Base-by-base conservation (phyloP, 2,888 invertebrate species). In the Odontomyia ornata region DNA sequence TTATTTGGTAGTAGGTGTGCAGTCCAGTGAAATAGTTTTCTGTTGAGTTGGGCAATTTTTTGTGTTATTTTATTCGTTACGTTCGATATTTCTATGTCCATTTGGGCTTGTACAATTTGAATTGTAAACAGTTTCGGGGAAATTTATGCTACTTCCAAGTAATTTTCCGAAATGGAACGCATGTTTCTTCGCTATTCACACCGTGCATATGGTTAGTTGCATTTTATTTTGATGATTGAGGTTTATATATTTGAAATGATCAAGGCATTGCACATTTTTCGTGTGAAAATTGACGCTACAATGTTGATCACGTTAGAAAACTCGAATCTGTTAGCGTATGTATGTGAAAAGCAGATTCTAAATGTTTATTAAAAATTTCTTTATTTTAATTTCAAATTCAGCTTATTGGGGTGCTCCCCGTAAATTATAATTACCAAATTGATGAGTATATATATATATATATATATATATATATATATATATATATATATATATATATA, bases 151-250 rank as follows among this genome's bases (percentile, higher is more conserved):
- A 67, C 43, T 21, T 3, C 67, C 36, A 21, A 36, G 9, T 5
- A 43, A 43, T 67, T 67, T 67, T 67, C 46, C 23, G 0, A 27
- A 9, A 46, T 67, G 13, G 21, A 67, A 46, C 36, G 67, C 23
- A 46, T 36, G 43, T 67, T 67, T 67, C 23, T 1, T 18, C 21
- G 67, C 43, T 43, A 43, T 67, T 67, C 67, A 67, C 67, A 67
- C 67, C 46, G 67, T 46, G 67, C 67, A 67, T 67, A 18, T 67
- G 67, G 36, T 43, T 67, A 5, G 67, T 67, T 67, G 67, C 67
- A 67, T 21, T n/a, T n/a, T 67, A 67, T 67, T 67, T 30, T 7
- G 64, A 30, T 64, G 64, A 64, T 28, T 64, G 30, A 64, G 46
- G 46, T 11, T 13, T 21, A 67, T 43, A 21, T 11, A 67, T 67